A percentile compares a stretch with the other conserved stretches of the same genome.
Conservation (phyloP, 2,113 vertebrate species). For the Sapajus apella region DNA sequence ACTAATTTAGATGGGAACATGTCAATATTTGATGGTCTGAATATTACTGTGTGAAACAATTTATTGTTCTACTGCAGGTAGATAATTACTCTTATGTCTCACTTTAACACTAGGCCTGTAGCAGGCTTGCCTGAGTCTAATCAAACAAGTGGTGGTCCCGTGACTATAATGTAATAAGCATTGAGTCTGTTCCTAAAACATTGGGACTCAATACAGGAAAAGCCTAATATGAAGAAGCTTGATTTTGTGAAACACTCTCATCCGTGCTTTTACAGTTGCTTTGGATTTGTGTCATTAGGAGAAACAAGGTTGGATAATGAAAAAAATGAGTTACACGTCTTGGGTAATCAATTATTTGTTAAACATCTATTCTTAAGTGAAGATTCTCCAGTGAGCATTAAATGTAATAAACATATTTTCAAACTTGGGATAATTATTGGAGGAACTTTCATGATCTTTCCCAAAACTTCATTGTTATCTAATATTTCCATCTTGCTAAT, state of each 20-base stretch:
- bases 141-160: background rate
- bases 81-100: background rate
- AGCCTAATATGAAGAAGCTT: background rate
- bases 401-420: background rate
- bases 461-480: background rate
- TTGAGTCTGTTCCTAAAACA: slow-evolving; percentile 23
- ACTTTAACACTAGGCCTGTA: background rate
- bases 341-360: background rate
- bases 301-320: background rate
- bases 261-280: background rate
- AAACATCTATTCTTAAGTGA: background rate
- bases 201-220: background rate
- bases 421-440: background rate
- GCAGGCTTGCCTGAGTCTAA: background rate
- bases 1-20: background rate
- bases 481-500: background rate
- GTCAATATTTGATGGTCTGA: background rate
- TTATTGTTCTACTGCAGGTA: background rate
- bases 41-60: background rate
- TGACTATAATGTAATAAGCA: background rate
- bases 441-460: background rate
- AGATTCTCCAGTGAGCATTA: background rate
- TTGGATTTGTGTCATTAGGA: slow-evolving; percentile 17
- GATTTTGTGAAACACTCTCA: background rate
- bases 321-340: background rate